Evolutionary conservation across 1,140 invertebrate species (phyloP).

Genomic region (Aporrectodea caliginosa): DNA sequence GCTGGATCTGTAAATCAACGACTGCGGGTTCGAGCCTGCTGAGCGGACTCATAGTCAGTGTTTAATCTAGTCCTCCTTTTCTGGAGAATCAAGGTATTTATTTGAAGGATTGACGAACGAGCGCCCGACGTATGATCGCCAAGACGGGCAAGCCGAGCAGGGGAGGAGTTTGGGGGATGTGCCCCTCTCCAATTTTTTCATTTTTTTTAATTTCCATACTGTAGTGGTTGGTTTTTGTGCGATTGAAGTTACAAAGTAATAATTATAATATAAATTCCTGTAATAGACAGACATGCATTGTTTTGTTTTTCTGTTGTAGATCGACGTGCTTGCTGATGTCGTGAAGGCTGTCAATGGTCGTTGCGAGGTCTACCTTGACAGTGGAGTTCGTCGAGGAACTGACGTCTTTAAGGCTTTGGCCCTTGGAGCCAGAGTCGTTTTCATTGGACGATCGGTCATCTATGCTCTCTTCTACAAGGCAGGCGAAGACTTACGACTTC

Average conservation of each 20-base stretch:
- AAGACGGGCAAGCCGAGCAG: too few species aligned
- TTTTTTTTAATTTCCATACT: too few species aligned
- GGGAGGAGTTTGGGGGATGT: too few species aligned
- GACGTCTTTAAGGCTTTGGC: constrained; percentile 89
- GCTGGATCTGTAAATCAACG: too few species aligned
- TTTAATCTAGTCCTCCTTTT: too few species aligned
- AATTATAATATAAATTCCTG: neutral
- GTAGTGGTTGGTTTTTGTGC: too few species aligned
- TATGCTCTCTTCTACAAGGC: constrained; percentile 74
- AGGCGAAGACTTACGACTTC: constrained; percentile 18
- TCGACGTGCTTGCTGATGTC: constrained; percentile 81
- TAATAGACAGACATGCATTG: neutral
- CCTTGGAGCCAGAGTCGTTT: constrained; percentile 78
- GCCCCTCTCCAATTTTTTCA: too few species aligned
- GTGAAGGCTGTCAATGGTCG: constrained; percentile 68
- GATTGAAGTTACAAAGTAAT: neutral
- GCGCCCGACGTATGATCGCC: too few species aligned
- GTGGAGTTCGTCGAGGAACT: constrained; percentile 77
- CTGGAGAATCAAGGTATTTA: too few species aligned
- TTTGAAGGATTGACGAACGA: too few species aligned
- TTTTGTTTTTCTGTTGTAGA: constrained; percentile 60
- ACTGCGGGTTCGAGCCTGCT: too few species aligned
- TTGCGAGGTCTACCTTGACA: constrained; percentile 78
- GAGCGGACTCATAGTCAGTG: too few species aligned
- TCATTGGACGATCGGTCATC: constrained; percentile 79